Evolutionary conservation across 2,113 vertebrate species (phyloP), one percentile per base, ranked within the genome.

Genomic region (Ivindomyrus marchei): DNA sequence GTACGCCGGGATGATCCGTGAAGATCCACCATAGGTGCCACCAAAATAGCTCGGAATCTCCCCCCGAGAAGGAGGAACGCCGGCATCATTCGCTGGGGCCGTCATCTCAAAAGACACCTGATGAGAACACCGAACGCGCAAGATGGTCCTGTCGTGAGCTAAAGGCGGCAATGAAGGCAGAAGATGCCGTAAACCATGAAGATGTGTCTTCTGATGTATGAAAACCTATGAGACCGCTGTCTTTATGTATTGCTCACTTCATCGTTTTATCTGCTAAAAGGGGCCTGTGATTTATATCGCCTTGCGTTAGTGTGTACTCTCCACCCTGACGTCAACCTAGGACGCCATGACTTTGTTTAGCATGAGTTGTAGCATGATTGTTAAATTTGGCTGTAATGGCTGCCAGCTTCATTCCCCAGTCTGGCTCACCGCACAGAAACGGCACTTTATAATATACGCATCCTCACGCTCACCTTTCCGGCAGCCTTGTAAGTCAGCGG

Each of bases 121-220:
- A 84, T 8, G 36, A 74, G 27, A 50, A 83, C 62, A 42, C 47
- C n/a, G 36, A 80, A 56, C 5, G 9, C 74, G 24, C 88, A 56
- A 89, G 74, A 89, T 83, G 50, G 77, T 89, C 74, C 74, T 45
- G 46, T 83, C 50, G 11, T 83, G 47, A 56, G 49, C 49, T 83
- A 45, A 52, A 89, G 31, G 74, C 74, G 5, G 36, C 88, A 89
- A 56, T 89, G 83, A 89, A 89, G 88, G 49, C 24, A 31, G 50
- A 84, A 53, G 52, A 46, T 56, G 49, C 80, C 17, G 36, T 17
- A 24, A 42, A 53, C 47, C 52, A 39, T 31, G 49, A 70, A 9
- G 45, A 89, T n/a, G 49, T 42, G 50, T 36, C 24, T 46, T 15
- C n/a, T 87, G 47, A 87, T 53, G 15, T 52, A 36, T 45, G 84